phyloP scores from a whole-genome alignment of 2,113 vertebrate genomes.

The Orcinus orca region DNA sequence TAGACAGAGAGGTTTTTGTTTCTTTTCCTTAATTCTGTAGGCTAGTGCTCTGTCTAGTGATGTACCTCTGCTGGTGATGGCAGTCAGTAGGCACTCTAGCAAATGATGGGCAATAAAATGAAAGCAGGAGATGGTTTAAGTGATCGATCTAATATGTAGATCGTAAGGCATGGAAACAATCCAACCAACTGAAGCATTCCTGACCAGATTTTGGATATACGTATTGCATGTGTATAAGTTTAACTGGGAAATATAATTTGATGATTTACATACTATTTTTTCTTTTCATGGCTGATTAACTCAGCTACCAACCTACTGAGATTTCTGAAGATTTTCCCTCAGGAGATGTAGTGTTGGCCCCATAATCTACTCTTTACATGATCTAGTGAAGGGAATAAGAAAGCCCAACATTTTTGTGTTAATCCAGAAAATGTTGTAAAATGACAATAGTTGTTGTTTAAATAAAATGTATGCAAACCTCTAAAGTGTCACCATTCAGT shows the following conservation, averaged over 20 bases:
- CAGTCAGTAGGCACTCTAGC: constrained; percentile 44
- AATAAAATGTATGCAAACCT: background rate
- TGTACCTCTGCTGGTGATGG: constrained; percentile 53
- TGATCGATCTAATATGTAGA: constrained; percentile 47
- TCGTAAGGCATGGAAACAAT: constrained; percentile 15
- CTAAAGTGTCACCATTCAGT: background rate
- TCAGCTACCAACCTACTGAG: background rate
- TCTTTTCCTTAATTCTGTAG: constrained; percentile 30
- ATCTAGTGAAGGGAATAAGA: background rate
- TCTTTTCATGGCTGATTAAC: background rate
- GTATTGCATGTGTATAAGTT: background rate
- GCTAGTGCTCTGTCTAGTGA: constrained; percentile 38
- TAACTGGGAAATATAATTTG: background rate
- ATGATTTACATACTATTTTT: background rate
- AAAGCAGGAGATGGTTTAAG: constrained; percentile 53
- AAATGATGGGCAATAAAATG: constrained; percentile 43
- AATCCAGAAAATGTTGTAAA: background rate
- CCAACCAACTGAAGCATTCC: background rate
- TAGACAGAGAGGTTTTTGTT: constrained; percentile 67
- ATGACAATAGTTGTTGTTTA: background rate
- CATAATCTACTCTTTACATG: background rate
- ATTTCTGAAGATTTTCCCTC: background rate
- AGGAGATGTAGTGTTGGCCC: background rate
- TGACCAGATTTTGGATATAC: background rate
- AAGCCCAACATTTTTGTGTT: background rate